phyloP scores from a whole-genome alignment of 2,113 vertebrate species.

The Egretta garzetta region DNA sequence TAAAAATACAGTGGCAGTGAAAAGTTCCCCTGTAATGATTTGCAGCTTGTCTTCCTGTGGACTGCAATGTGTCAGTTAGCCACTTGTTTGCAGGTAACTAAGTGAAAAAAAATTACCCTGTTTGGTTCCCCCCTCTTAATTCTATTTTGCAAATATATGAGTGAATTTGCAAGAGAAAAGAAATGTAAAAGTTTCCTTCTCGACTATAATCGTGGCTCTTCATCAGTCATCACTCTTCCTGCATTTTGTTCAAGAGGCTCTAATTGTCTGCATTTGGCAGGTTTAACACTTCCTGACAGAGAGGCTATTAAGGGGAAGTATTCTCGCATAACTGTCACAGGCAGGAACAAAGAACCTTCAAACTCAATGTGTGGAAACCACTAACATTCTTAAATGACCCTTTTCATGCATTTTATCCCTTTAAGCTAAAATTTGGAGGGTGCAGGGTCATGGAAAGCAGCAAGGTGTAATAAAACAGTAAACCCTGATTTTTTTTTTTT shows the following conservation, averaged over 20 bases:
- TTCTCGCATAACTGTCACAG: slow-evolving; percentile 89
- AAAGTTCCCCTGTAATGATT: not conserved
- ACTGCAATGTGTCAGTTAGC: not conserved
- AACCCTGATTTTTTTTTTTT: slow-evolving; percentile 55
- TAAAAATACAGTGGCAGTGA: not conserved
- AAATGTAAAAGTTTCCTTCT: slow-evolving; percentile 79
- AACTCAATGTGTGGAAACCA: slow-evolving; percentile 82
- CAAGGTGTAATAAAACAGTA: slow-evolving; percentile 79
- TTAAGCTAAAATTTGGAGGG: slow-evolving; percentile 79
- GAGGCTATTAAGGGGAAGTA: slow-evolving; percentile 89
- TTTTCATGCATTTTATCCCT: slow-evolving; percentile 81
- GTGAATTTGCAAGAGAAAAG: slow-evolving; percentile 75
- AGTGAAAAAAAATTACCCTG: slow-evolving; percentile 26
- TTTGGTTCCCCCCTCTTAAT: slow-evolving; percentile 38
- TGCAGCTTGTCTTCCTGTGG: not conserved
- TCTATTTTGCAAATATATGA: slow-evolving; percentile 72
- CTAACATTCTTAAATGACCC: slow-evolving; percentile 82
- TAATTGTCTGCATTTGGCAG: slow-evolving; percentile 90
- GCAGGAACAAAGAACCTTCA: slow-evolving; percentile 85
- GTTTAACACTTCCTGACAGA: slow-evolving; percentile 93
- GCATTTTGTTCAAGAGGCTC: slow-evolving; percentile 83
- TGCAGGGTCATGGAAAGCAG: slow-evolving; percentile 71
- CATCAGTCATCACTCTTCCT: slow-evolving; percentile 82
- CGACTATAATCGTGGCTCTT: slow-evolving; percentile 74
- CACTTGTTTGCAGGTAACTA: slow-evolving; percentile 63